Conservation (phyloP, 2,888 invertebrate genomes). For the Acronicta aceris region DNA sequence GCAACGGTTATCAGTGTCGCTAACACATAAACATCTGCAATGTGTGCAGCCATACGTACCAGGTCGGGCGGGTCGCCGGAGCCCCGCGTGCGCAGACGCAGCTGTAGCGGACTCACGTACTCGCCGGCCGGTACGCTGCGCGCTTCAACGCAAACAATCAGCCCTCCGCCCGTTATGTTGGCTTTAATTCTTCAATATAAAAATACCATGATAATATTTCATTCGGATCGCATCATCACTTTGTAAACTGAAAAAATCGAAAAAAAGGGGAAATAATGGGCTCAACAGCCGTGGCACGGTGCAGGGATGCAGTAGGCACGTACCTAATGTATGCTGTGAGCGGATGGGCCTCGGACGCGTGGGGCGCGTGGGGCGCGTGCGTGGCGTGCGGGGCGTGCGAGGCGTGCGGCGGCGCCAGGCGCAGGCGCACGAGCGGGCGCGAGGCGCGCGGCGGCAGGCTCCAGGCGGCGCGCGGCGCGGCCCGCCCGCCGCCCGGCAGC, state of each 20-base stretch:
- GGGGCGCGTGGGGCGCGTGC: constrained; percentile 91
- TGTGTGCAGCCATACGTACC: constrained; percentile 68
- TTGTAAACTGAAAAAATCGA: too few species aligned
- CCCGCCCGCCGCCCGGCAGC: constrained; percentile 93
- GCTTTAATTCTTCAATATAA: constrained; percentile 69
- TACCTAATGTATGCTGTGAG: constrained; percentile 28
- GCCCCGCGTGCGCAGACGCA: constrained; percentile 76
- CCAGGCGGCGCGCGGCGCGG: constrained; percentile 95
- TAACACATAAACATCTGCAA: constrained; percentile 60
- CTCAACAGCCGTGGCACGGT: too few species aligned
- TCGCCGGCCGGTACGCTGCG: constrained; percentile 71
- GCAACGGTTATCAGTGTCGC: background rate
- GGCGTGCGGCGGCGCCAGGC: constrained; percentile 41
- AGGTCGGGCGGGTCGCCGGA: constrained; percentile 69
- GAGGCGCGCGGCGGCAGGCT: constrained; percentile 96
- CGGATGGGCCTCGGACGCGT: constrained; percentile 14
- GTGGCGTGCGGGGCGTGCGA: constrained; percentile 21
- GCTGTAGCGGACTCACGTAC: constrained; percentile 75
- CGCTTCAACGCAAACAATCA: constrained; percentile 82
- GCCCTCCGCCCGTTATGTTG: constrained; percentile 75
- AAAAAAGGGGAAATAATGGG: too few species aligned
- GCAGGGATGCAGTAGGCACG: background rate
- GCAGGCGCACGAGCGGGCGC: constrained; percentile 93
- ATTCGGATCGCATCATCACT: too few species aligned
- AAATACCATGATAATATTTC: background rate